Evolutionary conservation across 30 jellyfish, hydroid and myxozoan genomes (phyloP).

Genomic region (Phacellophora camtschatica): DNA sequence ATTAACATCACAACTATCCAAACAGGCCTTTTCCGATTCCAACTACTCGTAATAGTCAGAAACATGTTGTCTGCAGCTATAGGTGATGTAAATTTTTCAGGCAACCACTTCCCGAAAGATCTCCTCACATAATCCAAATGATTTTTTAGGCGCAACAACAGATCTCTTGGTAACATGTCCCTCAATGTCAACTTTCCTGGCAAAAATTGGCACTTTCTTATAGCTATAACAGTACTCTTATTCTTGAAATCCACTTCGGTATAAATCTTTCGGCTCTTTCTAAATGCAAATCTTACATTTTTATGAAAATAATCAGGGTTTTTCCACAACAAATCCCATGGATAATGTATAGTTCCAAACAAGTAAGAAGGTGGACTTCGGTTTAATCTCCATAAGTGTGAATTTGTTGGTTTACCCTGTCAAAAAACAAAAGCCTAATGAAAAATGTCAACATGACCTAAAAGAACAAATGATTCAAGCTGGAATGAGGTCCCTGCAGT

Average conservation of each 20-base stretch:
- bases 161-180: conserved; percentile 44
- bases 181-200: conserved; percentile 70
- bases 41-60: conserved; percentile 57
- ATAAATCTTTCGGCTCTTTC: conserved; percentile 49
- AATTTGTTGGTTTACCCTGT: conserved; percentile 72
- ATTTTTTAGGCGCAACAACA: conserved; percentile 43
- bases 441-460: conserved; percentile 17
- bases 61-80: conserved; percentile 50
- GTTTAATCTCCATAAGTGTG: conserved; percentile 72
- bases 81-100: conserved; percentile 7
- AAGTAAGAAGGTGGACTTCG: conserved; percentile 72
- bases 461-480: neutral
- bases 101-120: conserved; percentile 65
- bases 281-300: conserved; percentile 70
- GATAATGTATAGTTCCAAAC: conserved; percentile 85
- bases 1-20: conserved; percentile 80
- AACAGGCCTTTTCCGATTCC: conserved; percentile 72
- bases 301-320: conserved; percentile 70
- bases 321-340: conserved; percentile 76
- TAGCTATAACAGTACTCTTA: conserved; percentile 44
- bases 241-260: conserved; percentile 75
- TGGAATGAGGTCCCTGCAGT: too few relatives aligned
- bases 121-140: conserved; percentile 69
- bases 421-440: neutral
- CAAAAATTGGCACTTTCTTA: conserved; percentile 69